Base-by-base conservation (phyloP, 2,113 vertebrate species). In the Myiozetetes cayanensis region DNA sequence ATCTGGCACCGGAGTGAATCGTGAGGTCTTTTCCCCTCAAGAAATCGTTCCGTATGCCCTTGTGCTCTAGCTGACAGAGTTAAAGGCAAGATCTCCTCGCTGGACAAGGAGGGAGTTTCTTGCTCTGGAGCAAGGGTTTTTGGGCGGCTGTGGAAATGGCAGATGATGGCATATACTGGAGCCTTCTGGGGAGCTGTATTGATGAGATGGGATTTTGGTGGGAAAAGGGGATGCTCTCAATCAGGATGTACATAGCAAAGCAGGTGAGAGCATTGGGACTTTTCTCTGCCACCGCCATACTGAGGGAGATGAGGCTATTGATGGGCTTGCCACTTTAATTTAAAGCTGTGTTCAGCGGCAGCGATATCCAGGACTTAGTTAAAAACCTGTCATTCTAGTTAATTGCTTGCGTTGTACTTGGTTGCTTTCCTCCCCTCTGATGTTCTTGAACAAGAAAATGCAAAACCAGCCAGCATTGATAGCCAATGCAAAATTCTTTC, bases 221-320 rank as follows among this genome's bases (percentile, higher is more conserved):
- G 47, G 43, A 41, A 44, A 62, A 91, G 15, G 50, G 24, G 8
- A 14, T 67, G 49, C 2, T 1, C 10, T 73, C 7, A 0, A 1
- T 78, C n/a, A 14, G 22, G 30, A 63, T 0, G 1, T 2, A 6
- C 0, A 1, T 24, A 18, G 62, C 56, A 63, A 33, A 43, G 47
- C 0, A 3, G 10, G 19, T 28, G 76, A 80, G 25, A 59, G 18
- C 3, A 0, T 31, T 0, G 0, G 9, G 55, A 68, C 21, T 47
- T 67, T 82, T 62, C 70, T 82, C 11, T 76, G 33, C 2, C 8
- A 37, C 35, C 0, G 0, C 49, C 0, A 0, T 61, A 49, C 21
- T 91, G 73, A 73, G n/a, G 31, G 88, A 71, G 56, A 50, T 1
- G 2, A 83, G 55, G 23, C 53, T 73, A 0, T 22, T 68, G 2